phyloP scores from a whole-genome alignment of 2,888 invertebrate species.

The Philaethria dido region DNA sequence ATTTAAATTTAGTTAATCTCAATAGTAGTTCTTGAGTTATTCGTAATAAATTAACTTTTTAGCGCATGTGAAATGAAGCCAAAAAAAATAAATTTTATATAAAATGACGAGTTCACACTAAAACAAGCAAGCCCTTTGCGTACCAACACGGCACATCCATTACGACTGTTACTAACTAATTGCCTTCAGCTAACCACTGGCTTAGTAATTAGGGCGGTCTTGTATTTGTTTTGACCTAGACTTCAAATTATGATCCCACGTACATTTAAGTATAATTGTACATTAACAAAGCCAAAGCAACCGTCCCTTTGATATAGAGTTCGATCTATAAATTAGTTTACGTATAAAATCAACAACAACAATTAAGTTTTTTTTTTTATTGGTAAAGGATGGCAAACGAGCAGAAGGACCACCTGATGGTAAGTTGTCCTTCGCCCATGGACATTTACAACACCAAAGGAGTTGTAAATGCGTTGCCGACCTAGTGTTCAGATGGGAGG shows the following conservation, averaged over 20 bases:
- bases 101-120: background rate
- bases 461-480: too few relatives aligned
- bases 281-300: background rate
- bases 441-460: too few relatives aligned
- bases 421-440: too few relatives aligned
- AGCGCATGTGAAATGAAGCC: too few relatives aligned
- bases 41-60: too few relatives aligned
- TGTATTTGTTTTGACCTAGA: background rate
- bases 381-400: too few relatives aligned
- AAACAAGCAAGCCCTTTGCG: conserved; percentile 1
- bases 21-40: too few relatives aligned
- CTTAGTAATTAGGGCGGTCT: background rate
- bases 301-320: background rate
- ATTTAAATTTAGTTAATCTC: too few relatives aligned
- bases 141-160: background rate
- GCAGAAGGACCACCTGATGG: too few relatives aligned
- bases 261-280: conserved; percentile 1
- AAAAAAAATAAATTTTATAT: background rate
- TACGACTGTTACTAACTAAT: conserved; percentile 3
- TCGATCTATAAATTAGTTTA: background rate
- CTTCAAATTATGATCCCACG: conserved; percentile 10
- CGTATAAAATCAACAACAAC: background rate
- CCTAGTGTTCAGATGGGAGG: too few relatives aligned
- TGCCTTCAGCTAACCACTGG: conserved; percentile 1
- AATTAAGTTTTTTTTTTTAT: too few relatives aligned